Percentiles rank a stretch among this genome's conserved stretches.
These are phyloP conservation scores for Hetaerina americana DNA, from an alignment of 1,140 invertebrate genomes.

Conservation along the genomic window DNA sequence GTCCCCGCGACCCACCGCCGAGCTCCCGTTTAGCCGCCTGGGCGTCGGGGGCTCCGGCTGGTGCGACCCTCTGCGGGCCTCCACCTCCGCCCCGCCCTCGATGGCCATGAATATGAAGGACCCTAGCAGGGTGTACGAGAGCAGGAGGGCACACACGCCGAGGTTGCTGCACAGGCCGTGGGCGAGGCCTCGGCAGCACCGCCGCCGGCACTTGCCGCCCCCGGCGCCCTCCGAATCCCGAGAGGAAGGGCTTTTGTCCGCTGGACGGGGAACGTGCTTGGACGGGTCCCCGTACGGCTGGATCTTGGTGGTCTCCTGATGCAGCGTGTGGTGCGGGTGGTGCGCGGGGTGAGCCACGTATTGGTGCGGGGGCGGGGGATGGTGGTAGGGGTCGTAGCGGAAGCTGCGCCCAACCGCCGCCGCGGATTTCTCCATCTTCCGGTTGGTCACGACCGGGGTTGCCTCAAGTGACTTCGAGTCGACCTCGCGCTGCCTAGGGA, in stretches of 20 bases:
- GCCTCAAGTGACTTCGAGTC: too few relatives aligned
- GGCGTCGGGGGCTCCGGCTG: too few relatives aligned
- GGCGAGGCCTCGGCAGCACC: slow-evolving; percentile 51
- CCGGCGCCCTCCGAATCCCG: slow-evolving; percentile 18
- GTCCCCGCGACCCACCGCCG: slow-evolving; percentile 6
- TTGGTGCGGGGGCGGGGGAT: background rate
- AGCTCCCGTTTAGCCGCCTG: slow-evolving; percentile 1
- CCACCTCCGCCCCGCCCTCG: slow-evolving; percentile 55
- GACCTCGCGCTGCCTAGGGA: too few relatives aligned
- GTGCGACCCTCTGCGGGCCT: slow-evolving; percentile 46
- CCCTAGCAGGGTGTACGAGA: slow-evolving; percentile 80
- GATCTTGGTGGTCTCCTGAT: background rate
- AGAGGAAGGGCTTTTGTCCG: too few relatives aligned
- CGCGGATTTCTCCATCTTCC: background rate
- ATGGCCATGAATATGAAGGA: slow-evolving; percentile 87
- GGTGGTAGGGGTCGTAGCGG: background rate
- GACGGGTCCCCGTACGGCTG: background rate
- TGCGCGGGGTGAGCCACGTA: background rate
- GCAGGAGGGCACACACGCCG: slow-evolving; percentile 71
- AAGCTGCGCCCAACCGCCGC: background rate
- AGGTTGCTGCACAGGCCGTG: slow-evolving; percentile 70
- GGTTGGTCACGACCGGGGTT: too few relatives aligned
- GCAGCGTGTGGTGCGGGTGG: background rate
- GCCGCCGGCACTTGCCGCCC: slow-evolving; percentile 24
- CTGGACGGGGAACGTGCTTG: too few relatives aligned